phyloP scores from a whole-genome alignment of 2,797 vertebrate genomes.

The Hephaestus fuliginosus region DNA sequence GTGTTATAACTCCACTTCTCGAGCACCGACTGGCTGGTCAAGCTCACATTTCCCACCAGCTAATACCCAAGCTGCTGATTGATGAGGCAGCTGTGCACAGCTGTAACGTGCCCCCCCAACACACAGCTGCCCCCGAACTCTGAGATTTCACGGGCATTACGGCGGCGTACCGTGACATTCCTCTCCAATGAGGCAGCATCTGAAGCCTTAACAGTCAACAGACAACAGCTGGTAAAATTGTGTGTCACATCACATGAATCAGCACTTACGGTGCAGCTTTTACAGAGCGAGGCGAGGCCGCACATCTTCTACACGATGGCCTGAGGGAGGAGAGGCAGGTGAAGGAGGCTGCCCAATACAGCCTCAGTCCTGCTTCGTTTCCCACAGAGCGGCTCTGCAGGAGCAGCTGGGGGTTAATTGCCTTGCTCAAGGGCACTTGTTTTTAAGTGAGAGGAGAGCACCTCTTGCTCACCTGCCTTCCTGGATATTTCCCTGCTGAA shows the following conservation, averaged over 20 bases:
- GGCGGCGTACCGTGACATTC: slow-evolving; percentile 59
- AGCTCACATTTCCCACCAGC: slow-evolving; percentile 52
- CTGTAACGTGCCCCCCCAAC: slow-evolving; percentile 29
- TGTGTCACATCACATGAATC: background rate
- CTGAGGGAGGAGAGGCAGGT: slow-evolving; percentile 34
- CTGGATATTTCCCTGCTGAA: slow-evolving; percentile 11
- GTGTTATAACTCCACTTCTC: background rate
- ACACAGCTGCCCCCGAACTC: background rate
- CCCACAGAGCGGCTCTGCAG: slow-evolving; percentile 39
- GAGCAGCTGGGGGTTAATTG: slow-evolving; percentile 63
- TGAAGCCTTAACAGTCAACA: background rate
- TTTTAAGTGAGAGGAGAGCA: slow-evolving; percentile 25
- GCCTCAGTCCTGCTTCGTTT: slow-evolving; percentile 7
- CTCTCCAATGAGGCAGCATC: slow-evolving; percentile 58
- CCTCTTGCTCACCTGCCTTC: slow-evolving; percentile 26
- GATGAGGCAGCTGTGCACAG: slow-evolving; percentile 74
- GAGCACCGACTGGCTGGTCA: slow-evolving; percentile 1
- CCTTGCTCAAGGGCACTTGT: slow-evolving; percentile 58
- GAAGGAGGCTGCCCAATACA: slow-evolving; percentile 4
- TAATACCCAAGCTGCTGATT: slow-evolving; percentile 44
- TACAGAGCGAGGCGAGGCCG: background rate
- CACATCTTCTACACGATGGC: slow-evolving; percentile 5
- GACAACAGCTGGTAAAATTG: background rate
- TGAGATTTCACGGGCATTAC: slow-evolving; percentile 63
- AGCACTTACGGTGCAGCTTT: background rate